phyloP scores from a whole-genome alignment of 2,113 vertebrate species.

The Halichoeres trimaculatus region DNA sequence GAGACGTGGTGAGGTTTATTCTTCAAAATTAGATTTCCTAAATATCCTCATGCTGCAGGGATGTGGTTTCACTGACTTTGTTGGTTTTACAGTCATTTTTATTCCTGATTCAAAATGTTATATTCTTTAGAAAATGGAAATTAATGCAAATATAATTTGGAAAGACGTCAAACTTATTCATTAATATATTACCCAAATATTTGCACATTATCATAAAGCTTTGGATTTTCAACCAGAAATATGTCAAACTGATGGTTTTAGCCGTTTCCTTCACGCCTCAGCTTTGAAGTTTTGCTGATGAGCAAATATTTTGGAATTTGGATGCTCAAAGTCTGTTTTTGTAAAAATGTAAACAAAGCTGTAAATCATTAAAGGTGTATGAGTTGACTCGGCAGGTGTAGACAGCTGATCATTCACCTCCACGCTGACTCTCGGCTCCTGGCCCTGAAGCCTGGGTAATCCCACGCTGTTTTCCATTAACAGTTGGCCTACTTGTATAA shows the following conservation, averaged over 20 bases:
- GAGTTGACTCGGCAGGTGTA: background rate
- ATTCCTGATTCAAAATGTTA: too few species aligned
- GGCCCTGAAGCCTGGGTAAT: conserved; percentile 17
- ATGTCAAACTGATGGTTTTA: background rate
- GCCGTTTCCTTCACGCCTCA: background rate
- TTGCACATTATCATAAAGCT: too few species aligned
- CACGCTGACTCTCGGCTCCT: background rate
- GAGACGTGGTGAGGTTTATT: too few species aligned
- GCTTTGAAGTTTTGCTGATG: background rate
- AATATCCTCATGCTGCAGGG: background rate
- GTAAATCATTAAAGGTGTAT: background rate
- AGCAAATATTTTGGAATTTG: conserved; percentile 39
- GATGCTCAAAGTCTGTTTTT: conserved; percentile 9
- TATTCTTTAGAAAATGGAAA: too few species aligned
- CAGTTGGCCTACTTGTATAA: conserved; percentile 19
- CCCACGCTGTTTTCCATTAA: conserved; percentile 6
- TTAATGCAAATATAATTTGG: too few species aligned
- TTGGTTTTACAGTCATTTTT: too few species aligned
- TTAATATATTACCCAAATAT: too few species aligned
- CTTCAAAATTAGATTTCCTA: background rate
- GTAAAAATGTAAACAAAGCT: background rate
- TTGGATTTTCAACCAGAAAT: too few species aligned
- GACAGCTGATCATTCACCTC: background rate
- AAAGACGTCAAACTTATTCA: too few species aligned
- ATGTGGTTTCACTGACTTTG: background rate